These are phyloP conservation scores for Ophthalmotilapia sp. DNA, from an alignment of 2,113 vertebrate genomes.

Conservation along the genomic window DNA sequence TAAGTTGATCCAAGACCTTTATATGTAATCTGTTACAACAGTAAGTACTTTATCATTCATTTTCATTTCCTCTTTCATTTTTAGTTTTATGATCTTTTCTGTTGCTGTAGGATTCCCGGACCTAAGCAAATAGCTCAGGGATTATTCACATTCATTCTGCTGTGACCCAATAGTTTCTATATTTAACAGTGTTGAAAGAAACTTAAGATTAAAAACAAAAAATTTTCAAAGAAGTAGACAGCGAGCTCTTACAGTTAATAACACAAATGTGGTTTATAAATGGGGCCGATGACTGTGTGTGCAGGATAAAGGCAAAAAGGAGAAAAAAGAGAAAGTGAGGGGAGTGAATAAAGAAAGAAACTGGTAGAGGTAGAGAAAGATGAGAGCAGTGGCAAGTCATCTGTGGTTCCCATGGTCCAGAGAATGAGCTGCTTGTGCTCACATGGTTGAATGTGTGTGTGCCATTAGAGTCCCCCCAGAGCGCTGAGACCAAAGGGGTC, in stretches of 20 bases:
- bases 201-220: not conserved
- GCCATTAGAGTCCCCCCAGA: slow-evolving; percentile 46
- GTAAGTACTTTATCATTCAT: not conserved
- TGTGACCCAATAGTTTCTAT: not conserved
- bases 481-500: slow-evolving; percentile 58
- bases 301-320: not conserved
- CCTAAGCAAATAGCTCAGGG: not conserved
- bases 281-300: not conserved
- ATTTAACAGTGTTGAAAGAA: not conserved
- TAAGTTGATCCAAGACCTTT: not conserved
- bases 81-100: not conserved
- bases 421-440: slow-evolving; percentile 70
- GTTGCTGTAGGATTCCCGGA: not conserved
- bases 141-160: not conserved
- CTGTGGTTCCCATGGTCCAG: slow-evolving; percentile 67
- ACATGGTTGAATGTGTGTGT: slow-evolving; percentile 39
- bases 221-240: not conserved
- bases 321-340: slow-evolving; percentile 3
- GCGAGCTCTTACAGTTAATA: not conserved
- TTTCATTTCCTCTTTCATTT: not conserved
- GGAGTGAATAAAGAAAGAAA: not conserved
- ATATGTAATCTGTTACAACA: not conserved
- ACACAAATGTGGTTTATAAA: not conserved
- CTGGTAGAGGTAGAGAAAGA: slow-evolving; percentile 31
- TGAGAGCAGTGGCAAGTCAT: slow-evolving; percentile 32